Evolutionary conservation across 2,113 vertebrate species (phyloP), one percentile per base, ranked within the genome.

Genomic region (Aythya baeri): DNA sequence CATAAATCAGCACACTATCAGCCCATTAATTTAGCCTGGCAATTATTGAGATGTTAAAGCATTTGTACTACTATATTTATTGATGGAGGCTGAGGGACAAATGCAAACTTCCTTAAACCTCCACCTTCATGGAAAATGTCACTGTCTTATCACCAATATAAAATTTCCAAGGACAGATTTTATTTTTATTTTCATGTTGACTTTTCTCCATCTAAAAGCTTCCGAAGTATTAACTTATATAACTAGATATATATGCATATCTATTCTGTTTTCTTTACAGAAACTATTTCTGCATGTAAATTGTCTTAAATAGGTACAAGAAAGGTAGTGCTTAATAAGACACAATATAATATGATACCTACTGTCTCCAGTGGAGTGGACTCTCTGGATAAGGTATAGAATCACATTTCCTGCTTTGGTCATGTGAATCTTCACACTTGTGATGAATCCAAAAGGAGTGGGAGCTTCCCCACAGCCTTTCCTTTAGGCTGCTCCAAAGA

Each of bases 21-120:
- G 54, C n/a, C 84, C 20, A 59, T 89, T 98, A 97, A 97, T 98
- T 97, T 94, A 88, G 54, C 43, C n/a, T 92, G 78, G 83, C 86
- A 95, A 97, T 98, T 98, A 97, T 97, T 96, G 97, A 93, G 88
- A 96, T 96, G 79, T 96, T 97, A 97, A 96, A 96, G 68, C 86
- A 77, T 96, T 95, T 96, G 34, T 86, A 96, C 88, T 76, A 74
- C 46, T 89, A 2, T 82, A 32, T 95, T 97, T 97, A 96, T 88
- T 88, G 94, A 95, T 89, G 55, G 67, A 94, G 31, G 36, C 70
- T 83, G 71, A 77, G 63, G 94, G 27, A 91, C 55, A 93, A 89
- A 83, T 68, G 9, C 36, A 91, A 79, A 83, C 27, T 88, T 83
- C 66, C 23, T 93, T 96, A 63, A 43, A 79, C 95, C 83, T 92